Evolutionary conservation across 2,888 invertebrate genomes (phyloP), one percentile per base, ranked within the genome.

Genomic region (Idaea aversata): DNA sequence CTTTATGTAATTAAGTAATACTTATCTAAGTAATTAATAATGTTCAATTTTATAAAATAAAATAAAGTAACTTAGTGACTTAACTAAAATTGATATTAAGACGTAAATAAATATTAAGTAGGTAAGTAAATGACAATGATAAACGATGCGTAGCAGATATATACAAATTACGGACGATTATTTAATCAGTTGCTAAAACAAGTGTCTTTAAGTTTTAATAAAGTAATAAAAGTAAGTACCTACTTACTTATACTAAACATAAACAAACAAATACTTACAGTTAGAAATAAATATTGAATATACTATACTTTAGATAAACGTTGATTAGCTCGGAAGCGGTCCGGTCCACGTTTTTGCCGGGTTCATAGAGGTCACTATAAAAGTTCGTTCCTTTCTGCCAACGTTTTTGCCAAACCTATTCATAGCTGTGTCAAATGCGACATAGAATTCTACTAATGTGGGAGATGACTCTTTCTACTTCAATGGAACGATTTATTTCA

Each of bases 381-480:
- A 47, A 47, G 47, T 47, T 47, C 13, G 13, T 47, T 47, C 13
- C 47, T 47, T 47, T 47, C 47, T 47, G 47, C 47, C 47, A 47
- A 47, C 47, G 47, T 47, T 47, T 47, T 47, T 47, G 13, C 47
- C 13, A 47, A 47, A 47, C 47, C 47, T 47, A 47, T 47, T 47
- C 47, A 47, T 47, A 47, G 47, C 47, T 13, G 47, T 47, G 47
- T 47, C 47, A 47, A 47, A 47, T 13, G 47, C 47, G 47, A 47
- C 47, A 47, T 47, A 47, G 47, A 47, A 47, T 47, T 47, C 47
- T 47, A 47, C 47, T 47, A 47, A 47, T 47, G 47, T 47, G 47
- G 47, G 47, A 47, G 47, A 47, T 47, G 47, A 47, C 47, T 47
- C 47, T 47, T 13, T 47, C 25, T 47, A 47, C 10, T 47, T 13